Conservation (phyloP, 2,888 invertebrate species). For the Rhamphomyia laevipes region DNA sequence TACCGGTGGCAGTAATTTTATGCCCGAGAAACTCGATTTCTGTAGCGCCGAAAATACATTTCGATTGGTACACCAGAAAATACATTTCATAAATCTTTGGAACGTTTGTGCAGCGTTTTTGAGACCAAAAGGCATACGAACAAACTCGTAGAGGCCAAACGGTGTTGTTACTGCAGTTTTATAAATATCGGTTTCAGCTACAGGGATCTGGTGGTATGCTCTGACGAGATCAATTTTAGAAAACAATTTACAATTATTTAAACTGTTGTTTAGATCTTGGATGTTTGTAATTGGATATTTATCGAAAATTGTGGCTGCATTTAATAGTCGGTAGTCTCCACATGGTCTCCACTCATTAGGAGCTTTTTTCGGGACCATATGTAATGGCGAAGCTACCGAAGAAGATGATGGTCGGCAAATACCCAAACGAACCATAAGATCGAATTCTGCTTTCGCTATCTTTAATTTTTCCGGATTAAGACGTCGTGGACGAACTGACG, state of each 20-base stretch:
- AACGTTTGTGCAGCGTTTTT: no score
- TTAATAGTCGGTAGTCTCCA: constrained; percentile 15
- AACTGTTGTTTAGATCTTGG: no score
- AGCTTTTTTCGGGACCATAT: no score
- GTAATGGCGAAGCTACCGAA: constrained; percentile 3
- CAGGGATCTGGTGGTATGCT: neutral
- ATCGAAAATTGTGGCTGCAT: constrained; percentile 20
- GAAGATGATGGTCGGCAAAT: constrained; percentile 7
- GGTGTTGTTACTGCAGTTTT: neutral
- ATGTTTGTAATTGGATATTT: constrained; percentile 23
- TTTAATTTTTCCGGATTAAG: constrained; percentile 11
- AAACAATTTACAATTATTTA: no score
- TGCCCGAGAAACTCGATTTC: no score
- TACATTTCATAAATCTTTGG: neutral
- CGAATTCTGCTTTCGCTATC: constrained; percentile 11
- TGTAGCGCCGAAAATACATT: no score
- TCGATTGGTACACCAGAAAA: neutral
- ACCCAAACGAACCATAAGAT: constrained; percentile 2
- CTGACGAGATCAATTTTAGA: neutral
- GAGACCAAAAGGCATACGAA: no score
- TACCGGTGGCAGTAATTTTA: no score
- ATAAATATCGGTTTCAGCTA: neutral
- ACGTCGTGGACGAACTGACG: constrained; percentile 1
- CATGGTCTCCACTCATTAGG: constrained; percentile 19
- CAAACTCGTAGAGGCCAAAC: neutral